phyloP scores from a whole-genome alignment of 2,113 vertebrate genomes.

The Entomyzon cyanotis region DNA sequence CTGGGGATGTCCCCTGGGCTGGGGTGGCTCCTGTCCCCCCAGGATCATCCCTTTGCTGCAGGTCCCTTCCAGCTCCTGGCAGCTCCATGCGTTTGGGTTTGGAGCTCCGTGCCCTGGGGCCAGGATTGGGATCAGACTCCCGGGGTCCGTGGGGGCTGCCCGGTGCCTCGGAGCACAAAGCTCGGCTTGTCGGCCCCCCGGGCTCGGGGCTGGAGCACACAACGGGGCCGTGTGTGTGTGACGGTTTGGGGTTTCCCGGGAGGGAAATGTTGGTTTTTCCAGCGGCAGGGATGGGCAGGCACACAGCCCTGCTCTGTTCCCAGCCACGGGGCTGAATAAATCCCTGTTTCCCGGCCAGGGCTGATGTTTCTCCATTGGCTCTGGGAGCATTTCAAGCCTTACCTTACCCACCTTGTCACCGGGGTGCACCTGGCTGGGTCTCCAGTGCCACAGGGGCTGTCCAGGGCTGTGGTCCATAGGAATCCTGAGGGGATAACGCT shows the following conservation, averaged over 20 bases:
- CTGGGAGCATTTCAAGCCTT: background rate
- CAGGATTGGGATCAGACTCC: background rate
- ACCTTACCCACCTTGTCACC: background rate
- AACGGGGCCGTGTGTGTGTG: background rate
- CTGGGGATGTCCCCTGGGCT: accelerated
- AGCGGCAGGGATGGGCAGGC: slow-evolving; percentile 23
- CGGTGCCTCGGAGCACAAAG: background rate
- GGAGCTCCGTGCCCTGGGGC: background rate
- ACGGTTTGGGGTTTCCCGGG: background rate
- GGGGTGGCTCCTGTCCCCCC: background rate
- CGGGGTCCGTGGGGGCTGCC: background rate
- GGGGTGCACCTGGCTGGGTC: background rate
- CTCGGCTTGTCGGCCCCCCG: background rate
- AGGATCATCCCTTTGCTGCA: background rate
- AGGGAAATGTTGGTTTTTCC: slow-evolving; percentile 57
- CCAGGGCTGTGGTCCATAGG: accelerated
- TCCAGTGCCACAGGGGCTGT: background rate
- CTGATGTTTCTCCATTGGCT: background rate
- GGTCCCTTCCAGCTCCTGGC: background rate
- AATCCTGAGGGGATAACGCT: background rate
- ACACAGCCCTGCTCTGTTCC: slow-evolving; percentile 42
- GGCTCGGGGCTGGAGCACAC: background rate
- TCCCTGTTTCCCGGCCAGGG: slow-evolving; percentile 45
- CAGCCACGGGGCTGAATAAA: slow-evolving; percentile 2
- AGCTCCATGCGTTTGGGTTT: accelerated